Base-by-base conservation (phyloP, 2,888 invertebrate genomes). In the Drosophila eohydei region DNA sequence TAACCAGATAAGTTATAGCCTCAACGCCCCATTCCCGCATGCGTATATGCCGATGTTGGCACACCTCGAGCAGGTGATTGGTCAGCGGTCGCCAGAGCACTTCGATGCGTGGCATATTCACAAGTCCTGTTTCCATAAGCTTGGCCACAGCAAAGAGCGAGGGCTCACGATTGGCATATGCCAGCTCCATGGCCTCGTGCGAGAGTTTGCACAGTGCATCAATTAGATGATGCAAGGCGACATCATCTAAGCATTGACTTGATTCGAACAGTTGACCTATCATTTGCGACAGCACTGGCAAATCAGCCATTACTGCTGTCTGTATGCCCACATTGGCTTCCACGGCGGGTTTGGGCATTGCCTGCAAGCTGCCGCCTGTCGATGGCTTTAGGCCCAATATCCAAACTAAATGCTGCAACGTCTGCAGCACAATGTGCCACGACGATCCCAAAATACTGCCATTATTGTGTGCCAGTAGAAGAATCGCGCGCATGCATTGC, bases 21-120 rank as follows among this genome's bases (percentile, higher is more conserved):
- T 98, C 98, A 0, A 98, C 98, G 0, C 99, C 99, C 98, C 98
- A 99, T 92, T 98, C 98, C 41, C 99, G 94, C 97, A 99, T 97
- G 74, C 97, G 94, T 78, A 97, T 97, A 89, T 98, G 98, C 0
- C 98, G 97, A 93, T 98, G 98, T 91, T 98, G 97, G 91, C 98
- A 98, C 70, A 98, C 98, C 93, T 98, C 98, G 51, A 99, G 93
- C n/a, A 99, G 94, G 93, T 99, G 99, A 92, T 97, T 97, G 0
- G 98, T 98, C 62, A 99, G 94, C 0, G 98, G 98, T 77, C 97
- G 94, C 99, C 99, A 99, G 81, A 98, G 95, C 0, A 98, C 97
- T 92, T 98, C 97, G 48, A 99, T 97, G 61, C 99, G 94, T 54
- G 96, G 95, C 94, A 99, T 95, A 93, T 99, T 99, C 0, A 98